phyloP scores from a whole-genome alignment of 2,888 invertebrate genomes.

The Cybosia mesomella region DNA sequence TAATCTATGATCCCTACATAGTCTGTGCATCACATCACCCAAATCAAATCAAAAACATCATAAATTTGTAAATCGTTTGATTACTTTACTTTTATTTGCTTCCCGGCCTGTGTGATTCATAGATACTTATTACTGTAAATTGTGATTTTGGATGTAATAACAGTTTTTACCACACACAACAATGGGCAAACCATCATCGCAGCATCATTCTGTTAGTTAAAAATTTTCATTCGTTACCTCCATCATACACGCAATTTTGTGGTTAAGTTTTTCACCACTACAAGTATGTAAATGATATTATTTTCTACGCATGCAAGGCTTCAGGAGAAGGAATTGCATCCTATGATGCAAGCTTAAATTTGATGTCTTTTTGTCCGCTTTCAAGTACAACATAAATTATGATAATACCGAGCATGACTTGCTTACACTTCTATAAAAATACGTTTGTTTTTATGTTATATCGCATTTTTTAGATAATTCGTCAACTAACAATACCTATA shows the following conservation, averaged over 20 bases:
- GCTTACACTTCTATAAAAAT: not conserved
- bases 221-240: constrained; percentile 28
- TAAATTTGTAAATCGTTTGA: not conserved
- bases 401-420: not conserved
- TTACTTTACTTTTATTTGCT: not conserved
- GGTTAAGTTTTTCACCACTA: constrained; percentile 35
- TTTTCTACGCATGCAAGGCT: constrained; percentile 43
- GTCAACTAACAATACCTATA: not conserved
- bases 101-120: not conserved
- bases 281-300: constrained; percentile 52
- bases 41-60: not conserved
- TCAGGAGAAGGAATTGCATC: constrained; percentile 20
- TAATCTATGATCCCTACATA: too few relatives aligned
- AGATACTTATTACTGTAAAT: not conserved
- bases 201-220: constrained; percentile 66
- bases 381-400: not conserved
- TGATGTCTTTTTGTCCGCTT: not conserved
- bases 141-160: constrained; percentile 1
- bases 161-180: constrained; percentile 11
- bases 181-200: constrained; percentile 69
- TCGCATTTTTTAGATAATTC: not conserved
- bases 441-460: not conserved
- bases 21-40: not conserved
- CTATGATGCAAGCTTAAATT: constrained; percentile 6
- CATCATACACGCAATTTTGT: constrained; percentile 26